Evolutionary conservation across 2,113 vertebrate species (phyloP).

Genomic region (Euleptes europaea): DNA sequence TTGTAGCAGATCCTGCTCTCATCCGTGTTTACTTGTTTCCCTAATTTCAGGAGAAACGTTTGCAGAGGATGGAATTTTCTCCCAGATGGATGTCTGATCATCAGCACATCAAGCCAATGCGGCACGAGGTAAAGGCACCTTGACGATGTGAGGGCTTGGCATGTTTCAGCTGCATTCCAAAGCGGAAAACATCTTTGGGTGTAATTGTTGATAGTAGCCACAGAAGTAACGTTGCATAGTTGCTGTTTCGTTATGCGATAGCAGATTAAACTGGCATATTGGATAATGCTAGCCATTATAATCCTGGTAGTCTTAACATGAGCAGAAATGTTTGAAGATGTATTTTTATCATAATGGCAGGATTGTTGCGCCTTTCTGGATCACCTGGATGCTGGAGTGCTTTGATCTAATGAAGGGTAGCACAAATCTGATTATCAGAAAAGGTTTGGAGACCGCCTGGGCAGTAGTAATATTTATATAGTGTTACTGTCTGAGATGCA

Average conservation of each 20-base stretch:
- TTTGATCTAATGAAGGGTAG: too few relatives aligned
- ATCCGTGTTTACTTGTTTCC: slow-evolving; percentile 61
- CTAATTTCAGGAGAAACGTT: slow-evolving; percentile 84
- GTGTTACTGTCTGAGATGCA: too few relatives aligned
- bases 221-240: slow-evolving; percentile 39
- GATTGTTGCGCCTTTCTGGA: too few relatives aligned
- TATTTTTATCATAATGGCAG: too few relatives aligned
- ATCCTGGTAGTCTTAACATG: too few relatives aligned
- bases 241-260: neutral
- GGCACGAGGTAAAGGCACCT: slow-evolving; percentile 78
- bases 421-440: too few relatives aligned
- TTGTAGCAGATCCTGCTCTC: slow-evolving; percentile 50
- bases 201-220: slow-evolving; percentile 58
- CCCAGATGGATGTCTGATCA: slow-evolving; percentile 79
- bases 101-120: slow-evolving; percentile 75
- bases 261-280: slow-evolving; percentile 3
- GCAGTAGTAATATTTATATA: too few relatives aligned
- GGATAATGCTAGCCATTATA: neutral
- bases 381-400: too few relatives aligned
- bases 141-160: slow-evolving; percentile 41
- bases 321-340: too few relatives aligned
- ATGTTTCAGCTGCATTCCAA: neutral
- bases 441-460: too few relatives aligned
- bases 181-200: slow-evolving; percentile 54
- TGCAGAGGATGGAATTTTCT: slow-evolving; percentile 82